These are phyloP conservation scores for Taurulus bubalis DNA, from an alignment of 2,113 vertebrate genomes.

Conservation along the genomic window DNA sequence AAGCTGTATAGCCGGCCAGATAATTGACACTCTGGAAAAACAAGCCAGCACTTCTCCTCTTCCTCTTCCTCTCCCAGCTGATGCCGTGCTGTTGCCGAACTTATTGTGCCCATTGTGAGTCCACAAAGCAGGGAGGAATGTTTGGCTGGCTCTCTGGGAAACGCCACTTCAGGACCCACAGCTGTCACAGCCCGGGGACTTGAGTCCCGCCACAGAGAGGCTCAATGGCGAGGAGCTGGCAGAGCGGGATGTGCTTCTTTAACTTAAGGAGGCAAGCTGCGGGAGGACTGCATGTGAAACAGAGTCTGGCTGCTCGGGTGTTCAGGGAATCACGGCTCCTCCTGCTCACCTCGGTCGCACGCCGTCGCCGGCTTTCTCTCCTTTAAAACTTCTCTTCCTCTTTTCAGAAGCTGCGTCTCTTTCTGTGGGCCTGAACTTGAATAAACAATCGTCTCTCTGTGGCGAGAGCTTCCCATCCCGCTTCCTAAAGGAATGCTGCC, in stretches of 20 bases:
- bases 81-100: slow-evolving; percentile 69
- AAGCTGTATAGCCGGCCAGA: slow-evolving; percentile 52
- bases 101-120: slow-evolving; percentile 81
- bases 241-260: slow-evolving; percentile 85
- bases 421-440: slow-evolving; percentile 85
- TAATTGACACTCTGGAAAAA: slow-evolving; percentile 77
- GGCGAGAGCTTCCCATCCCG: slow-evolving; percentile 75
- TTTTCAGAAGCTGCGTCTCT: slow-evolving; percentile 77
- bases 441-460: slow-evolving; percentile 93
- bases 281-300: slow-evolving; percentile 88
- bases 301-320: slow-evolving; percentile 45
- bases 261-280: slow-evolving; percentile 88
- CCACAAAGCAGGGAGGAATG: slow-evolving; percentile 85
- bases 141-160: slow-evolving; percentile 90
- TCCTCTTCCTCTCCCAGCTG: slow-evolving; percentile 61
- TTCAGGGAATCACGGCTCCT: slow-evolving; percentile 22
- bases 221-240: slow-evolving; percentile 88
- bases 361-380: not conserved
- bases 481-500: slow-evolving; percentile 91
- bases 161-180: slow-evolving; percentile 87
- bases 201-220: slow-evolving; percentile 88
- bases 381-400: slow-evolving; percentile 69
- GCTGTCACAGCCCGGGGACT: slow-evolving; percentile 88
- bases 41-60: slow-evolving; percentile 72
- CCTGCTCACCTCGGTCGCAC: slow-evolving; percentile 80